Percentiles rank a stretch among this genome's conserved stretches.
These are phyloP conservation scores for Harpalus rufipes DNA, from an alignment of 2,888 invertebrate genomes.

Conservation along the genomic window DNA sequence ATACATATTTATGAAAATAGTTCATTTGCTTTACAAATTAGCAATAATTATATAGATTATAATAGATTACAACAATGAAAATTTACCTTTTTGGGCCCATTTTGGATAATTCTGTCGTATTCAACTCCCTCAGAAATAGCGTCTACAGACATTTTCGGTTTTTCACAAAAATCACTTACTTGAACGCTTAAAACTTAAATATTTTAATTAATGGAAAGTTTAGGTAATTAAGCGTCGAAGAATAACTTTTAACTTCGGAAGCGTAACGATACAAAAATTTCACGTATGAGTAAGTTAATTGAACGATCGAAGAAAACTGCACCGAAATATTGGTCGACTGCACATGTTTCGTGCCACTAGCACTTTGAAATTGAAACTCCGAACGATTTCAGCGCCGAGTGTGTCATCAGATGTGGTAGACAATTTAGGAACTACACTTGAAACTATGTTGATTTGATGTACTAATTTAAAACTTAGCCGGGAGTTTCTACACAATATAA, in stretches of 20 bases:
- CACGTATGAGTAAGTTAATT: conserved; percentile 53
- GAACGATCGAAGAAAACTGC: conserved; percentile 55
- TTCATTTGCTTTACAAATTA: conserved; percentile 8
- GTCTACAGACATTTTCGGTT: conserved; percentile 75
- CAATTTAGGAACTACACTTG: conserved; percentile 13
- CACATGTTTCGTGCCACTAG: conserved; percentile 61
- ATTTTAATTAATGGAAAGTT: conserved; percentile 14
- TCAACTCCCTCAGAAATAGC: conserved; percentile 79
- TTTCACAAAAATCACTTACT: background rate
- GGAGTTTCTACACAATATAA: background rate
- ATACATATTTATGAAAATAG: background rate
- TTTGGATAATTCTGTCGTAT: conserved; percentile 83
- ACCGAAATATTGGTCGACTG: conserved; percentile 56
- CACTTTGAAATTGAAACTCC: conserved; percentile 55
- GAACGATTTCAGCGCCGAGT: conserved; percentile 32
- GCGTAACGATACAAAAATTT: conserved; percentile 27
- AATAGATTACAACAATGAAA: conserved; percentile 8
- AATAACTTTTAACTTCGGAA: conserved; percentile 25
- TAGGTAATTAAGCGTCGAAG: conserved; percentile 13
- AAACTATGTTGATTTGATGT: background rate
- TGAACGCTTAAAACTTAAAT: conserved; percentile 24
- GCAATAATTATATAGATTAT: background rate
- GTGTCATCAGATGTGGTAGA: conserved; percentile 3
- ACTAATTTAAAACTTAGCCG: conserved; percentile 11
- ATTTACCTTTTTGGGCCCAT: conserved; percentile 83